phyloP scores from a whole-genome alignment of 2,797 vertebrate genomes.

The Myiotriccus ornatus region DNA sequence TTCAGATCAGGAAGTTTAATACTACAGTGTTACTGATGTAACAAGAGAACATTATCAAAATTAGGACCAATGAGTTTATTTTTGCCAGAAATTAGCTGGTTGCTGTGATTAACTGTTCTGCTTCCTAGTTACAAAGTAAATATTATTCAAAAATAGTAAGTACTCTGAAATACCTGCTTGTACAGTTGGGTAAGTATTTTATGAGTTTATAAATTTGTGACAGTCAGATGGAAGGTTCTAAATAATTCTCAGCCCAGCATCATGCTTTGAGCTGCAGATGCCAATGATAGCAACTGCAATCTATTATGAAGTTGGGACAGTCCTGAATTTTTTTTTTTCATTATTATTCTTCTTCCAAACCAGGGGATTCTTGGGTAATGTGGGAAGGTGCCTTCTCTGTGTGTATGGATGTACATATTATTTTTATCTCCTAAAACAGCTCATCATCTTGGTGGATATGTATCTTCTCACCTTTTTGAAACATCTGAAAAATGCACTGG shows the following conservation, averaged over 20 bases:
- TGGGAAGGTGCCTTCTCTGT: neutral
- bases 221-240: neutral
- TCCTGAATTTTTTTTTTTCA: neutral
- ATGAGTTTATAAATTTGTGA: neutral
- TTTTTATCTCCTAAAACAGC: neutral
- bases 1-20: neutral
- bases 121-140: slow-evolving; percentile 27
- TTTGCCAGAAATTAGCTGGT: neutral
- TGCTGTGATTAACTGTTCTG: neutral
- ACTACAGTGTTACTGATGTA: neutral
- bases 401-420: neutral
- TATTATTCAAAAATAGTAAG: neutral
- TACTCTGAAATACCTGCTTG: neutral
- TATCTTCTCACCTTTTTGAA: neutral
- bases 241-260: neutral
- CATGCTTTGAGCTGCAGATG: neutral
- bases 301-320: neutral
- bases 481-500: neutral
- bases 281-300: neutral
- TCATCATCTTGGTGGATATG: neutral
- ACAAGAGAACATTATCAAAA: neutral
- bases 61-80: neutral
- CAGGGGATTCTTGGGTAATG: neutral
- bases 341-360: neutral
- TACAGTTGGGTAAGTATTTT: neutral